Percentiles rank a stretch among this genome's conserved stretches.
phyloP scores from a whole-genome alignment of 2,797 vertebrate species.

The Ibycter americanus region DNA sequence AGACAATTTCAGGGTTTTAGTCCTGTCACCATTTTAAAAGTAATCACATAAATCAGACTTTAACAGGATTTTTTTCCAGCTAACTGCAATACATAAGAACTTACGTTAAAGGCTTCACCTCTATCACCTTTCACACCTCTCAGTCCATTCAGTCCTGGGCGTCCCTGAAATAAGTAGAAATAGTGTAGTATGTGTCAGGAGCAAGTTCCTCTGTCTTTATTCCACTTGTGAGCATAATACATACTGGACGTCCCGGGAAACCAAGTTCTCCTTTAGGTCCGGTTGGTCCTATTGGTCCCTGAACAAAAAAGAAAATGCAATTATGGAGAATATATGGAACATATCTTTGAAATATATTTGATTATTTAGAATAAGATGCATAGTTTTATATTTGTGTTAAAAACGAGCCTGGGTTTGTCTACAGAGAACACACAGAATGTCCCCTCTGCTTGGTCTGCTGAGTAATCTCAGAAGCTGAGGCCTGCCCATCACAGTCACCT shows the following conservation, averaged over 20 bases:
- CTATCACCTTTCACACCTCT: slow-evolving; percentile 88
- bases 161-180: slow-evolving; percentile 81
- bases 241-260: slow-evolving; percentile 90
- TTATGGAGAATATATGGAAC: not conserved
- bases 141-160: slow-evolving; percentile 84
- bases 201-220: not conserved
- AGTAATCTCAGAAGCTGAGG: not conserved
- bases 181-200: not conserved
- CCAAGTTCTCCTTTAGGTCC: slow-evolving; percentile 94
- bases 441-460: not conserved
- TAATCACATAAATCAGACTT: not conserved
- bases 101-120: slow-evolving; percentile 77
- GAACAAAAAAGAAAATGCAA: slow-evolving; percentile 20
- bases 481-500: not conserved
- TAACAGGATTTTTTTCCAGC: not conserved
- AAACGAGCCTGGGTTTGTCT: not conserved
- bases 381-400: not conserved
- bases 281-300: slow-evolving; percentile 88
- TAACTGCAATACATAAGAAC: slow-evolving; percentile 19
- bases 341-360: not conserved
- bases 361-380: not conserved
- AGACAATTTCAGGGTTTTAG: not conserved
- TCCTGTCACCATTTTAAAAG: not conserved
- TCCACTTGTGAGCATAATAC: slow-evolving; percentile 41
- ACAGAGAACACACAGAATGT: not conserved